phyloP scores from a whole-genome alignment of 2,797 vertebrate genomes.

The Oreochromis mossambicus region DNA sequence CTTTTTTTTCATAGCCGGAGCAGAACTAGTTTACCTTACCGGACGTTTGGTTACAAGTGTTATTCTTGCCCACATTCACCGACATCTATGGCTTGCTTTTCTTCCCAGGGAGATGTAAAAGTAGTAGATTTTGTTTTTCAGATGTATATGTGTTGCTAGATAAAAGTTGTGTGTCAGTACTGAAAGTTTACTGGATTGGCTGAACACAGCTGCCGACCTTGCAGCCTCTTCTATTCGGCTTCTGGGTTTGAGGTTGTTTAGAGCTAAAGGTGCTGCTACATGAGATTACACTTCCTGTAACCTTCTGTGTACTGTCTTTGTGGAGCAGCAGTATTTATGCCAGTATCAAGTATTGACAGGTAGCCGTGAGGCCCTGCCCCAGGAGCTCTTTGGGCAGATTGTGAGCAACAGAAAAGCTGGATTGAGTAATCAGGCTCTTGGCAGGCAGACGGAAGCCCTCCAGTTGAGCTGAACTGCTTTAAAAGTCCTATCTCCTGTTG shows the following conservation, averaged over 20 bases:
- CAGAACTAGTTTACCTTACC: not conserved
- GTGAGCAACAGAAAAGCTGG: slow-evolving; percentile 60
- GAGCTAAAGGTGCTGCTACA: slow-evolving; percentile 7
- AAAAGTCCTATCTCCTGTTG: slow-evolving; percentile 76
- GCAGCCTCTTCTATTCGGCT: not conserved
- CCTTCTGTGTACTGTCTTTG: slow-evolving; percentile 21
- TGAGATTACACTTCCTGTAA: slow-evolving; percentile 39
- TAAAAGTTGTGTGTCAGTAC: not conserved
- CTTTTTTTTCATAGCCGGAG: not conserved
- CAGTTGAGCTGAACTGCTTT: slow-evolving; percentile 72
- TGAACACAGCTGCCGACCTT: not conserved
- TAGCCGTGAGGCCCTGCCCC: slow-evolving; percentile 37
- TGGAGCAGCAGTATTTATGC: slow-evolving; percentile 40
- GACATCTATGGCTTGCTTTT: not conserved
- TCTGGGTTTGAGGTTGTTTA: slow-evolving; percentile 15
- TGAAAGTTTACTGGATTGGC: slow-evolving; percentile 16
- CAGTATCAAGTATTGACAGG: slow-evolving; percentile 67
- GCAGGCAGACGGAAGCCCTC: slow-evolving; percentile 75
- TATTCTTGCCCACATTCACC: not conserved
- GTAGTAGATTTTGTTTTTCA: not conserved
- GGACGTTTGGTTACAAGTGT: not conserved
- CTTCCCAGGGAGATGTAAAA: not conserved
- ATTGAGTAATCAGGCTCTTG: slow-evolving; percentile 78
- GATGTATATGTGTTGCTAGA: not conserved
- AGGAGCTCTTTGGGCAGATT: slow-evolving; percentile 50